Base-by-base conservation (phyloP, 30 jellyfish, hydroid and myxozoan genomes). In the Phacellophora camtschatica region DNA sequence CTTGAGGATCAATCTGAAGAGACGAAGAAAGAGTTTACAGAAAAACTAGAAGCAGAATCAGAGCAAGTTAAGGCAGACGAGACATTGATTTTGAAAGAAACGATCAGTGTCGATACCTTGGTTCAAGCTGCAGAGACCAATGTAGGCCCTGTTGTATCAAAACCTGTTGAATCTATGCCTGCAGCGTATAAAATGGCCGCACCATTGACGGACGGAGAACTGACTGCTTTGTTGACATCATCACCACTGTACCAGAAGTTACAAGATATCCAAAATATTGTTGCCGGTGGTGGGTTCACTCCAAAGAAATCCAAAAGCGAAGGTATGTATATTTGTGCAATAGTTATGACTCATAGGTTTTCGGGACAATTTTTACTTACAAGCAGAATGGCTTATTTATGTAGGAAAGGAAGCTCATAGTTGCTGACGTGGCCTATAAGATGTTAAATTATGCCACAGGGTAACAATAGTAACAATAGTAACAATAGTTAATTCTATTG, bases 221-320 rank as follows among this genome's bases (percentile, higher is more conserved):
- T 93, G 74, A 76, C 85, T 0, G 74, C 92, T 25, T 61, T 93
- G 85, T 72, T 93, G 12, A 70, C 86, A 94, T 77, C 90, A 42
- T 93, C 99, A 22, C 99, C 99, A 10, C 77, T 93, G 41, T 93
- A 93, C 75, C 95, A 93, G 79, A 93, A 93, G 72, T 45, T 93
- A 48, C 97, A 82, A 50, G 90, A 84, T 11, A 77, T 93, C 9
- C 83, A 82, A 69, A 96, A 93, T 39, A 82, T 71, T 15, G 77
- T 93, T 58, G 81, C 75, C 32, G 88, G 90, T 53, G 96, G 92
- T 13, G 68, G 32, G 22, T 63, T 79, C 54, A 59, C 49, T 16
- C 74, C 81, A 18, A 82, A 69, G 74, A 82, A 71, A 50, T 73
- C 75, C 77, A 57, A 67, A 30, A 43, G 32, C 34, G 78, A 75